phyloP scores from a whole-genome alignment of 1,140 invertebrate species.

The Sipha flava region DNA sequence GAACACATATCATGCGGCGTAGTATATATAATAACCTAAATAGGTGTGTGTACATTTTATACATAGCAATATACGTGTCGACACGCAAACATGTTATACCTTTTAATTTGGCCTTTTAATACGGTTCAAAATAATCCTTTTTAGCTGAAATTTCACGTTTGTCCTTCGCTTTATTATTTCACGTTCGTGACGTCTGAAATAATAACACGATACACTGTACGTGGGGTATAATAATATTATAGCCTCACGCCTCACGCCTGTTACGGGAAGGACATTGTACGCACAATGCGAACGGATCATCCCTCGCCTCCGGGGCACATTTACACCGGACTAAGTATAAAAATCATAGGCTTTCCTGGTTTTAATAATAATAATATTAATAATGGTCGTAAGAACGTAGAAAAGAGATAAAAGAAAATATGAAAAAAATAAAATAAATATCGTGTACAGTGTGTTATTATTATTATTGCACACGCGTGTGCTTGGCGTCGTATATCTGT shows the following conservation, averaged over 20 bases:
- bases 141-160: neutral
- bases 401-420: no score
- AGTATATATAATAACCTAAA: no score
- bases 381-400: no score
- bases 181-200: conserved; percentile 1
- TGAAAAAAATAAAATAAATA: no score
- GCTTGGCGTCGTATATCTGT: no score
- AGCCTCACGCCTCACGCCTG: neutral
- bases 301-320: neutral
- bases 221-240: no score
- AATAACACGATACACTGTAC: neutral
- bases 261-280: neutral
- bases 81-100: neutral
- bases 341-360: neutral
- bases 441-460: no score
- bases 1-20: no score
- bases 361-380: no score
- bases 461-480: no score
- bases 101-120: conserved; percentile 4
- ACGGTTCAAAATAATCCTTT: neutral
- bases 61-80: neutral
- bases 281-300: neutral
- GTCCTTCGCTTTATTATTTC: neutral
- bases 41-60: neutral
- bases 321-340: neutral